Base-by-base conservation (phyloP, 1,140 invertebrate genomes). In the Pseudomyrmex gracilis region DNA sequence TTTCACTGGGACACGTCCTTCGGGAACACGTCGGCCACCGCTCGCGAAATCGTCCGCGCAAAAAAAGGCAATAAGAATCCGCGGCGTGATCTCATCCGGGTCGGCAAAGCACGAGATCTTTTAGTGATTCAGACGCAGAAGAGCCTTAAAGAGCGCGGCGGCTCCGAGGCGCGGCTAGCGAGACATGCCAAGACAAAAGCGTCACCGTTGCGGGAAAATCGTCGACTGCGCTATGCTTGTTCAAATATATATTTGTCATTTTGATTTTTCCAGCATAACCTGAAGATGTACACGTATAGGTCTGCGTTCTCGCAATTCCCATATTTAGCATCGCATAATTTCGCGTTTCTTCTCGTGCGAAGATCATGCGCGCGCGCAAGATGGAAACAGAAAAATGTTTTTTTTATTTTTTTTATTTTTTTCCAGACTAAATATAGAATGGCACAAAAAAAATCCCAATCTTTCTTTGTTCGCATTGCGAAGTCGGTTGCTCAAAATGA, bases 11-110 rank as follows among this genome's bases (percentile, higher is more conserved):
- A 34, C 9, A 24, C 22, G 43, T 58, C 76, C 66, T 77, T 68
- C 51, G 51, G 34, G 51, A 22, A 76, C 34, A 34, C 10, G 68
- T 9, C 51, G 51, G n/a, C 3, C 24, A n/a, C n/a, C n/a, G 60
- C 22, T 55, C 51, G 63, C 74, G 63, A 77, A 77, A 77, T 67
- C 63, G 17, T 45, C 61, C 43, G 63, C 66, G 64, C 43, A 15
- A 78, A 70, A 78, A 24, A 78, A 78, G 53, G 76, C 64, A 78
- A 78, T 63, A 63, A 76, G 22, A 20, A 45, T 22, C 34, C 64
- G 20, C 51, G 9, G 51, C 34, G 63, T 73, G 77, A 82, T 61
- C 55, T 82, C 68, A 73, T 70, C 77, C 66, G 68, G 22, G 47
- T 49, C 45, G 55, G 15, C 22, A 15, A 80, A 53, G 34, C 53